Percentiles rank a stretch among this genome's conserved stretches.
Evolutionary conservation across 2,797 vertebrate species (phyloP).

Genomic region (Micromesistius poutassou): DNA sequence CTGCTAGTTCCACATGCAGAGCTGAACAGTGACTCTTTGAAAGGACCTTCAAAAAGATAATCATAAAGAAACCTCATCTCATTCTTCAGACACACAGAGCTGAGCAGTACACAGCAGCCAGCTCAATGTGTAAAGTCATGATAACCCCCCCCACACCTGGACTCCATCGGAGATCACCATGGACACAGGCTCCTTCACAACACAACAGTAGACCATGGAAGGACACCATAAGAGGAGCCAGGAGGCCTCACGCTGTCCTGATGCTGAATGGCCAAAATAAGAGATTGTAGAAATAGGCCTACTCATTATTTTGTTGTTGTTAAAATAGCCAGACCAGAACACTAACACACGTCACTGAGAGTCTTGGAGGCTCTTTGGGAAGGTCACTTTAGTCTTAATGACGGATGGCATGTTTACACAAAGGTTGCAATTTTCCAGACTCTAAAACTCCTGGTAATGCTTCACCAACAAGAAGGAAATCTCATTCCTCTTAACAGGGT

Average conservation of each 20-base stretch:
- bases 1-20: background rate
- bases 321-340: no score
- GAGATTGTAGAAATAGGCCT: no score
- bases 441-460: background rate
- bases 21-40: background rate
- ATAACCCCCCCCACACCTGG: constrained; percentile 23
- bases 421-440: background rate
- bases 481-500: background rate
- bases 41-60: no score
- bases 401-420: background rate
- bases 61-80: background rate
- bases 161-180: background rate
- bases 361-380: no score
- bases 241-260: no score
- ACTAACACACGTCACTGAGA: no score
- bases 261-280: no score
- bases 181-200: background rate
- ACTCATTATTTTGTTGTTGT: no score
- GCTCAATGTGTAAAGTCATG: constrained; percentile 45
- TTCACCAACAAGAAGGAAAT: background rate
- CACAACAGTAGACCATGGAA: background rate
- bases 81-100: background rate
- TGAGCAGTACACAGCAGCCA: constrained; percentile 11
- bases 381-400: no score
- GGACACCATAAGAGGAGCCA: background rate